Evolutionary conservation across 2,888 invertebrate genomes (phyloP), one percentile per base, ranked within the genome.

Genomic region (Metallyticus violacea): DNA sequence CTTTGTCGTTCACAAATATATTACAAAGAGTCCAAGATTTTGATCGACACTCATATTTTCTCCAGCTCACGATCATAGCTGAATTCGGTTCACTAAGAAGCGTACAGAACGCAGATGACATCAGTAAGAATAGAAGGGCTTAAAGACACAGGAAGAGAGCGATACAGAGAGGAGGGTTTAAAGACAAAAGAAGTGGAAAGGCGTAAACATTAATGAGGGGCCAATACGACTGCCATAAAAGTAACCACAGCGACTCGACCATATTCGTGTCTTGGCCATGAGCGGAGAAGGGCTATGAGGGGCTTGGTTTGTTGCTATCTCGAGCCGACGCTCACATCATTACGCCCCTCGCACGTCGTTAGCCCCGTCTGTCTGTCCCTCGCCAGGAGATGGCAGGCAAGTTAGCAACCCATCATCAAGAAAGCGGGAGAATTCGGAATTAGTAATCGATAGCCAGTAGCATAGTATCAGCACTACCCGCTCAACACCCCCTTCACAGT

Each of bases 361-460:
- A 83, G 83, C 26, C 76, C 27, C 26, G 76, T n/a, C 40, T 30
- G 80, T 27, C 28, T 80, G 15, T 22, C n/a, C n/a, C 25, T 81
- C 28, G 29, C 62, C 28, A 6, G 26, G 9, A 9, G 77, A 77
- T n/a, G 62, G 82, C 26, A 76, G 76, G 62, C 76, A 82, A 62
- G 82, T 82, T 77, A 83, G 83, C 83, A 83, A 77, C 83, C 77
- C 83, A 83, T 83, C 77, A 83, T 83, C 77, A 83, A 77, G 77
- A 83, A 28, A 28, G 77, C n/a, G 83, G 76, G 29, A 83, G 83
- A 83, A 83, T 83, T 77, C 83, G 27, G 77, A 83, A 83, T 83
- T 83, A 83, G 83, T 83, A 83, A 83, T 83, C 83, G 83, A 83
- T 83, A 77, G 76, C 26, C 22, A 62, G 40, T 62, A 62, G 40